Evolutionary conservation across 1,140 invertebrate genomes (phyloP), one percentile per base, ranked within the genome.

Genomic region (Belonocnema kinseyi): DNA sequence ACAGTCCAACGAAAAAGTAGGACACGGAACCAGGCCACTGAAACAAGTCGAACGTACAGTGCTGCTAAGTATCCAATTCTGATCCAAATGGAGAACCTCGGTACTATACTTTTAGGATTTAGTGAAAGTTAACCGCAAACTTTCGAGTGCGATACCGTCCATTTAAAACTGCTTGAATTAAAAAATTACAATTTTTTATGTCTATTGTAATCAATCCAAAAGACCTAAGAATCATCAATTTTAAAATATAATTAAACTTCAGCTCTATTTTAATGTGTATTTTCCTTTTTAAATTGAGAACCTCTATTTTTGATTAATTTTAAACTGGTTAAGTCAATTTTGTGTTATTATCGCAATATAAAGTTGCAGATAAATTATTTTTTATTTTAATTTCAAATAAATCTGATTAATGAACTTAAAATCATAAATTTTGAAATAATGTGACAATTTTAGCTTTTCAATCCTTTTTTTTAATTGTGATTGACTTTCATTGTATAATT

Each of bases 41-140:
- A 90, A 89, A 91, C 89, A 91, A 91, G 90, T 91, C 85, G 90
- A 89, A 91, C 90, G 86, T 80, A 89, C 88, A 87, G 90, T 87
- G 88, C 85, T 88, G 83, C 85, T 86, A 88, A 86, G 86, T 84
- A 81, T 78, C 82, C 84, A 79, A 75, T 81, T 82, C 74, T 79
- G 79, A 81, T 83, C 81, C 78, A 83, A 80, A 80, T 77, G 74
- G 54, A 74, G 74, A 83, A 78, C 76, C 73, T 53, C 78, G 76
- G 76, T 76, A 84, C 77, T 78, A 82, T 84, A 88, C 79, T 83
- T 88, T 83, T 80, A 82, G 81, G 87, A 85, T 87, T 91, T 88
- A 91, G 90, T 90, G 90, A 91, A 91, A 91, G 90, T 91, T 89
- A 79, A 77, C 77, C 82, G 80, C 85, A 87, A 86, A 90, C 90